phyloP scores from a whole-genome alignment of 2,888 invertebrate genomes.

The Spodoptera exigua region DNA sequence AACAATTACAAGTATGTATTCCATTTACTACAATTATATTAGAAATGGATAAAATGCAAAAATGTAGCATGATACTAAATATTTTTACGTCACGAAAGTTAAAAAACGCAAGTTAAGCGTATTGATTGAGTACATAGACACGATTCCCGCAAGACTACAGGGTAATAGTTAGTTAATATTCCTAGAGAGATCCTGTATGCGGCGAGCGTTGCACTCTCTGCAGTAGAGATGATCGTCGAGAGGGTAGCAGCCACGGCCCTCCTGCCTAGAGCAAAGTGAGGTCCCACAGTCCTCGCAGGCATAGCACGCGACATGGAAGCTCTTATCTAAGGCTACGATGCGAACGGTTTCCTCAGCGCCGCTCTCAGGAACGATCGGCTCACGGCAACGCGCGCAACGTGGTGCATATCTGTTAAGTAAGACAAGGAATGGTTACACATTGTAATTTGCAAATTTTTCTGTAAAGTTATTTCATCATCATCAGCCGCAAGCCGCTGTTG shows the following conservation, averaged over 20 bases:
- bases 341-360: conserved; percentile 99
- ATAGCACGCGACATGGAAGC: conserved; percentile 98
- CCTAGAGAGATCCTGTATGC: conserved; percentile 96
- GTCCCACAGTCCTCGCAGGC: conserved; percentile 98
- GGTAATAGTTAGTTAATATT: conserved; percentile 74
- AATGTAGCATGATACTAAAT: too few relatives aligned
- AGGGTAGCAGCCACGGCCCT: conserved; percentile 98
- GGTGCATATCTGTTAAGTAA: conserved; percentile 96
- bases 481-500: too few relatives aligned
- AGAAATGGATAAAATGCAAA: too few relatives aligned
- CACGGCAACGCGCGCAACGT: conserved; percentile 97
- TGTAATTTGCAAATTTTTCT: not conserved
- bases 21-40: too few relatives aligned
- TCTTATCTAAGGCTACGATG: conserved; percentile 98
- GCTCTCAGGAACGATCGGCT: conserved; percentile 98
- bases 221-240: conserved; percentile 98
- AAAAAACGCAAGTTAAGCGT: too few relatives aligned
- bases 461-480: not conserved
- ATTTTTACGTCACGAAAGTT: too few relatives aligned
- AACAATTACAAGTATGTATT: too few relatives aligned
- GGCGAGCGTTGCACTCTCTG: conserved; percentile 97
- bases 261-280: conserved; percentile 96
- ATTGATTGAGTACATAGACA: too few relatives aligned
- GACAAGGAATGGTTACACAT: not conserved
- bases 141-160: conserved; percentile 8